Evolutionary conservation across 2,113 vertebrate species (phyloP).

Genomic region (Prochilodus magdalenae): DNA sequence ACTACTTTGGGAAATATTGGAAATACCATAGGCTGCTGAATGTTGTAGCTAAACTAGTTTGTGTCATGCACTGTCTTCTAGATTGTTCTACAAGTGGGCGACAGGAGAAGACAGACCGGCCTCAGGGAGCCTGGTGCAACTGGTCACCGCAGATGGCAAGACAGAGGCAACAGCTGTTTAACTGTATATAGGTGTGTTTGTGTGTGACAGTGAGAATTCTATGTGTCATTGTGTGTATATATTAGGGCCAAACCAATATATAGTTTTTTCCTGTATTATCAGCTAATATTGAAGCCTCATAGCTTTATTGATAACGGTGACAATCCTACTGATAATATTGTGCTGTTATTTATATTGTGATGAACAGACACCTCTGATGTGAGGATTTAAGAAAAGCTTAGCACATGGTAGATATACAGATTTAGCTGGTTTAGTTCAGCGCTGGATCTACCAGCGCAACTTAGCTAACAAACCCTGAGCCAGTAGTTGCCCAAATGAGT

Average conservation of each 20-base stretch:
- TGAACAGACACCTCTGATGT: background rate
- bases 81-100: conserved; percentile 84
- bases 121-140: conserved; percentile 84
- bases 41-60: background rate
- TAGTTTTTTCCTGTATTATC: background rate
- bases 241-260: background rate
- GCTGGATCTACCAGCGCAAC: too few species aligned
- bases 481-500: too few species aligned
- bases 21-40: background rate
- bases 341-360: background rate
- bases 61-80: conserved; percentile 61
- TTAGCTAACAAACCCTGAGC: too few species aligned
- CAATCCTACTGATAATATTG: background rate
- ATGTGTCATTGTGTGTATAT: background rate
- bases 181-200: background rate
- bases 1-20: too few species aligned
- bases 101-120: conserved; percentile 75
- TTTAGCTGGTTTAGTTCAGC: too few species aligned
- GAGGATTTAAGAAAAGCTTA: too few species aligned
- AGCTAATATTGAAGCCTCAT: background rate
- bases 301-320: background rate
- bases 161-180: conserved; percentile 77
- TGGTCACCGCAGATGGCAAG: conserved; percentile 80
- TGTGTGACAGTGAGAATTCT: background rate
- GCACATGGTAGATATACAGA: too few species aligned